Conservation (phyloP, 1,140 invertebrate genomes). For the Orius insidiosus region DNA sequence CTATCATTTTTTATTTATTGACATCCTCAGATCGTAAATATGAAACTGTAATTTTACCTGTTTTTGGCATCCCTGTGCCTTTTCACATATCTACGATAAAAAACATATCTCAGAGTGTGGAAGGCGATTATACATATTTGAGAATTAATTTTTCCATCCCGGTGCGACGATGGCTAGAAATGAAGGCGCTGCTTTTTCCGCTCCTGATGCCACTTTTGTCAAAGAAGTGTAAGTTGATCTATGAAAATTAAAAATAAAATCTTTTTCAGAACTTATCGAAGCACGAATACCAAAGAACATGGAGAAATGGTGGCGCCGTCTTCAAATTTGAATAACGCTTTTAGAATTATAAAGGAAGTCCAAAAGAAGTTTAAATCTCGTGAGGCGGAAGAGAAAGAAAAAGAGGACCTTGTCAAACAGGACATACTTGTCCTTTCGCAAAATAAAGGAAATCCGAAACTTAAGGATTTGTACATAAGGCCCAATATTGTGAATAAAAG, state of each 20-base stretch:
- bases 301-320: conserved; percentile 91
- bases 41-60: conserved; percentile 90
- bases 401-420: conserved; percentile 96
- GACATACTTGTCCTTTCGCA: conserved; percentile 90
- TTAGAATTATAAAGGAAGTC: conserved; percentile 95
- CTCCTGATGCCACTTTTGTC: conserved; percentile 89
- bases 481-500: conserved; percentile 97
- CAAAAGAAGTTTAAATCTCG: conserved; percentile 97
- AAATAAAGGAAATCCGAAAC: conserved; percentile 94
- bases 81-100: conserved; percentile 99
- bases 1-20: conserved; percentile 8
- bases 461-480: conserved; percentile 96
- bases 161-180: conserved; percentile 87
- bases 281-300: conserved; percentile 93
- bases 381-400: conserved; percentile 96
- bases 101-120: conserved; percentile 94
- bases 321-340: conserved; percentile 89
- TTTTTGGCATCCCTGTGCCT: conserved; percentile 89
- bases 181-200: conserved; percentile 73
- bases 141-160: conserved; percentile 98
- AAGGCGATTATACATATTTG: conserved; percentile 97
- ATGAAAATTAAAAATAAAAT: background rate
- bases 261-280: conserved; percentile 75
- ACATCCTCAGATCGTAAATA: conserved; percentile 71
- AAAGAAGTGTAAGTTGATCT: conserved; percentile 89